These are phyloP conservation scores for Turritopsis dohrnii DNA, from an alignment of 30 jellyfish, hydroid and myxozoan genomes.

Conservation along the genomic window DNA sequence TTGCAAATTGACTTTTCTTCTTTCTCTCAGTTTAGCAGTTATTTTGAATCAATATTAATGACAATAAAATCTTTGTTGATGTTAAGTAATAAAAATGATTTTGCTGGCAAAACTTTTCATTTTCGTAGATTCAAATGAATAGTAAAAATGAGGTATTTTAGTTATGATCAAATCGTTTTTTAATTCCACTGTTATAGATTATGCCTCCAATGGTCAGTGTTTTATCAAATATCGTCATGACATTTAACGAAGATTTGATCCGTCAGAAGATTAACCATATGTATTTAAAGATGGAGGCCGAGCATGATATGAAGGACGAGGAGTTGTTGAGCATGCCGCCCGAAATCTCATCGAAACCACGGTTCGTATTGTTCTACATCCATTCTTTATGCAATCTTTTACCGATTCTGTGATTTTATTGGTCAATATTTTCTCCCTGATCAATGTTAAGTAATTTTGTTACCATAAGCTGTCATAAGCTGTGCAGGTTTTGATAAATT, in stretches of 20 bases:
- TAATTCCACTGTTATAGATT: slow-evolving; percentile 5
- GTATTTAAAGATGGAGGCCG: slow-evolving; percentile 12
- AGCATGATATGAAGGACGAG: slow-evolving; percentile 33
- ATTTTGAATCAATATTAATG: no score
- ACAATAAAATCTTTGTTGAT: no score
- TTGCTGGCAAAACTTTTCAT: no score
- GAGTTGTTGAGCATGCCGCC: slow-evolving; percentile 62
- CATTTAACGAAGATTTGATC: neutral
- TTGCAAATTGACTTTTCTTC: neutral
- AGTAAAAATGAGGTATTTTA: no score
- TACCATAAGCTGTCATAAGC: no score
- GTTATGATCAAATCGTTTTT: slow-evolving; percentile 7
- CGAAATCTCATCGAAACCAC: slow-evolving; percentile 46
- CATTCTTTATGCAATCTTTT: neutral
- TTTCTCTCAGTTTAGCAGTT: no score
- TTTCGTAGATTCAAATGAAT: no score
- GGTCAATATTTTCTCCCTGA: no score
- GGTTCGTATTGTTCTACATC: slow-evolving; percentile 30
- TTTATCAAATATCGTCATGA: slow-evolving; percentile 14
- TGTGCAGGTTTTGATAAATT: no score
- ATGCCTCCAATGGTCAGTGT: slow-evolving; percentile 35
- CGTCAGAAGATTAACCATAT: neutral
- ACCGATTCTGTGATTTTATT: no score
- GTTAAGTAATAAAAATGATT: no score
- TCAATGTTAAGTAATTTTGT: no score